Conservation (phyloP, 2,797 vertebrate genomes). For the Enteromius paludinosus region DNA sequence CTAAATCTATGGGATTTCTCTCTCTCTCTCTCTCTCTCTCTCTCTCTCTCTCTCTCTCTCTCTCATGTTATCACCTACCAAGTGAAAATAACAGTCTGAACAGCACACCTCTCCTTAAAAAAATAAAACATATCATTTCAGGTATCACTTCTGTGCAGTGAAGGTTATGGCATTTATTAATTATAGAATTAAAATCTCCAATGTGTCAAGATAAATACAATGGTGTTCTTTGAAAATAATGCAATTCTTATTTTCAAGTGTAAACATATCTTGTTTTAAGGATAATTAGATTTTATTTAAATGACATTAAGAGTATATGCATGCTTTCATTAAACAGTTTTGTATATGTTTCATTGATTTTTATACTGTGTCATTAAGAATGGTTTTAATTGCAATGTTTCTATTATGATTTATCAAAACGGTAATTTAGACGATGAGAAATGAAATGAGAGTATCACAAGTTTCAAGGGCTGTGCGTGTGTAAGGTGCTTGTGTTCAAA, state of each 20-base stretch:
- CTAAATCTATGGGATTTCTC: neutral
- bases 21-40: neutral
- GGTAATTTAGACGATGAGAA: conserved; percentile 17
- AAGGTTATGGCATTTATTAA: neutral
- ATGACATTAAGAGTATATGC: neutral
- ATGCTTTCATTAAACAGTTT: neutral
- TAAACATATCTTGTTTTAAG: conserved; percentile 1
- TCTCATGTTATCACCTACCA: neutral
- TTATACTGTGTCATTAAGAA: neutral
- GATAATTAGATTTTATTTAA: neutral
- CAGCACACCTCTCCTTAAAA: neutral
- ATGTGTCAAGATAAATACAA: neutral
- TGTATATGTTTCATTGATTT: neutral
- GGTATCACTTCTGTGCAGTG: neutral
- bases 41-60: too few species aligned
- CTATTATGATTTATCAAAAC: conserved; percentile 5
- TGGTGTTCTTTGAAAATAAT: neutral
- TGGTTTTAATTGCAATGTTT: conserved; percentile 4
- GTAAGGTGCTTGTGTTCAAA: conserved; percentile 50
- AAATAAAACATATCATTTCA: neutral
- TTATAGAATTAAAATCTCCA: neutral
- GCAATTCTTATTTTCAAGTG: neutral
- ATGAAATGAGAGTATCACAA: conserved; percentile 26
- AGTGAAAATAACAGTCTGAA: neutral
- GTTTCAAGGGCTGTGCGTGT: conserved; percentile 40